These are phyloP conservation scores for Epinephelus lanceolatus DNA, from an alignment of 2,113 vertebrate species.

Conservation along the genomic window DNA sequence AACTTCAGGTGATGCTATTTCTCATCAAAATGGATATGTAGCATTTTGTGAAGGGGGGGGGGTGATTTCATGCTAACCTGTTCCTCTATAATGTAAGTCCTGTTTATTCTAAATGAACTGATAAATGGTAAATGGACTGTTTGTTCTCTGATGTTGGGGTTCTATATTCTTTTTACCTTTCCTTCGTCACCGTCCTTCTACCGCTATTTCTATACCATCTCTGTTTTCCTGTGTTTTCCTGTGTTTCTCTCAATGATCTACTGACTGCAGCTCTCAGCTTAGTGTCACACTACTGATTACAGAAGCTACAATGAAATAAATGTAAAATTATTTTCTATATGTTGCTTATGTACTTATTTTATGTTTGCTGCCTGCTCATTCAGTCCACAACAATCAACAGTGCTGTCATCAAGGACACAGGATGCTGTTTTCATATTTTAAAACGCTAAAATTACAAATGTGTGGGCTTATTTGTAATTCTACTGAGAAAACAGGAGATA, in stretches of 20 bases:
- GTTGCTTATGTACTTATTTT: conserved; percentile 5
- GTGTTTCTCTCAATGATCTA: conserved; percentile 37
- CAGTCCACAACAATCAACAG: not conserved
- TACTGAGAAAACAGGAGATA: not conserved
- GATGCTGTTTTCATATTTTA: not conserved
- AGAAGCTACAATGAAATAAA: conserved; percentile 69
- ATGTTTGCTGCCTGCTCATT: not conserved
- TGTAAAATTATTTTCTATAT: conserved; percentile 58
- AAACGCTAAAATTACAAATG: conserved; percentile 1
- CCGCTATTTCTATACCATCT: not conserved
- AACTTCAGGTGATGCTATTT: conserved; percentile 39
- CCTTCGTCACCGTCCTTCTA: not conserved
- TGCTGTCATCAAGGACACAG: not conserved
- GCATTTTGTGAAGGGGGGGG: conserved; percentile 13
- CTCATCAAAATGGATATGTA: conserved; percentile 41
- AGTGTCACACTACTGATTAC: conserved; percentile 37
- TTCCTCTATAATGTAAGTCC: conserved; percentile 6
- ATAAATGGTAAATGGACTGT: no score
- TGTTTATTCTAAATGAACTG: not conserved
- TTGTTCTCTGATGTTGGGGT: not conserved
- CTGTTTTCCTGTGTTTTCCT: conserved; percentile 29
- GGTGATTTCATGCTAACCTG: not conserved
- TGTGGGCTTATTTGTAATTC: not conserved
- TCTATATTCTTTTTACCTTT: not conserved
- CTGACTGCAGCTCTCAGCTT: conserved; percentile 43